Base-by-base conservation (phyloP, 2,888 invertebrate genomes). In the Ophion ellenae region DNA sequence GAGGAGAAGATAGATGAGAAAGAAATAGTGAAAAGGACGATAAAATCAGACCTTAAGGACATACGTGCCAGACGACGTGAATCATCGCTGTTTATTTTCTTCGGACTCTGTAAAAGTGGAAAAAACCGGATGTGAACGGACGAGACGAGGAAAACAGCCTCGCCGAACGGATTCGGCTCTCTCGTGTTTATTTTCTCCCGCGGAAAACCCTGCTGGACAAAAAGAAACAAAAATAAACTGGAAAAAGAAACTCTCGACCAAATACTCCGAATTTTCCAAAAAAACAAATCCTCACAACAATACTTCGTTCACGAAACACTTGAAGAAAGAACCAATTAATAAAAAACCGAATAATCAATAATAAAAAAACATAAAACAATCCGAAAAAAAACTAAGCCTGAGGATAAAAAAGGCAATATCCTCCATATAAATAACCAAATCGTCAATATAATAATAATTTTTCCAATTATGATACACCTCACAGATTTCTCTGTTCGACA, bases 51-150 rank as follows among this genome's bases (percentile, higher is more conserved):
- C 75, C 75, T 75, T 63, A 75, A 75, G 75, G 45, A 45, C 45
- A 28, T 11, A 47, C 45, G 63, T 45, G 45, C 63, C 9, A 24
- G 63, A 28, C 63, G 17, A 17, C 20, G 71, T 36, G 71, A 47
- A 61, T 71, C 64, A 75, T 71, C 32, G 53, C 36, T 64, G 61
- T 75, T 64, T 70, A 64, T 67, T 76, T 76, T 70, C 70, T 40
- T 45, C 63, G 53, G 59, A 71, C 47, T 61, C 53, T n/a, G 28
- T 57, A 32, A n/a, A 40, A 66, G 63, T 57, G 64, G 73, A 81
- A 81, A 40, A 81, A 74, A 17, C 80, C 80, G 66, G 70, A 70
- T 63, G 79, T 47, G 32, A 71, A 10, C 71, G 70, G 57, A 53
- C 70, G 63, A 74, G 24, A 36, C 47, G 45, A 24, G 45, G 20